Evolutionary conservation across 2,113 vertebrate genomes (phyloP), one percentile per base, ranked within the genome.

Genomic region (Apodemus speciosus): DNA sequence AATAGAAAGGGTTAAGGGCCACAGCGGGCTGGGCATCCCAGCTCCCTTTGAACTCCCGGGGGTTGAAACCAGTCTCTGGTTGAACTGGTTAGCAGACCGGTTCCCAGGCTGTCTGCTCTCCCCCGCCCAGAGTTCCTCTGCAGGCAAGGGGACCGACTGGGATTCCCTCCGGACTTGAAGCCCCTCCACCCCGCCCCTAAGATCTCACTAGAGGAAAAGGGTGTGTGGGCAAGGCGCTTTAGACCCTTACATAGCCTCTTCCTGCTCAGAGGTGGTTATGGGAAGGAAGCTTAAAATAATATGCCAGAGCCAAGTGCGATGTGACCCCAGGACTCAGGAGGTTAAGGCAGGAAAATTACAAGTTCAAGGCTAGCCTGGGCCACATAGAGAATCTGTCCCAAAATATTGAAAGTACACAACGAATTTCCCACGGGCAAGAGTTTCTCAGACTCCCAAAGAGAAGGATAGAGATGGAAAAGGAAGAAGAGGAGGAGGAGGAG

Each of bases 71-170:
- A 93, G 96, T 92, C 95, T 96, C 95, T 93, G 96, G 97, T 97
- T 95, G 89, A 95, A 95, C 96, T 95, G 96, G 97, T 98, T 97
- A 96, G 95, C 91, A 86, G 97, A 98, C 97, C 97, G 96, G 98
- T 98, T 98, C 94, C 91, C 94, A 87, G 90, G 71, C 89, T 84
- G 90, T 85, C 85, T 4, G 38, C 56, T 46, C 83, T 91, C 27
- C 80, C 77, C 32, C 32, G 60, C 90, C 71, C 49, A 69, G 2
- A 35, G 68, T 38, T 62, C 43, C 43, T 27, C 53, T 21, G 51
- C 20, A 0, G 85, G 79, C 3, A 9, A 9, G 71, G 89, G 23
- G 91, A 58, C 90, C 32, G 16, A 64, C 92, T 35, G 13, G 6
- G 81, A 51, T 18, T 87, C 64, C 53, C 90, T 69, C 40, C 49